A percentile compares a stretch with the other conserved stretches of the same genome.
Evolutionary conservation across 1,140 invertebrate species (phyloP).

Genomic region (Drosophila eugracilis): DNA sequence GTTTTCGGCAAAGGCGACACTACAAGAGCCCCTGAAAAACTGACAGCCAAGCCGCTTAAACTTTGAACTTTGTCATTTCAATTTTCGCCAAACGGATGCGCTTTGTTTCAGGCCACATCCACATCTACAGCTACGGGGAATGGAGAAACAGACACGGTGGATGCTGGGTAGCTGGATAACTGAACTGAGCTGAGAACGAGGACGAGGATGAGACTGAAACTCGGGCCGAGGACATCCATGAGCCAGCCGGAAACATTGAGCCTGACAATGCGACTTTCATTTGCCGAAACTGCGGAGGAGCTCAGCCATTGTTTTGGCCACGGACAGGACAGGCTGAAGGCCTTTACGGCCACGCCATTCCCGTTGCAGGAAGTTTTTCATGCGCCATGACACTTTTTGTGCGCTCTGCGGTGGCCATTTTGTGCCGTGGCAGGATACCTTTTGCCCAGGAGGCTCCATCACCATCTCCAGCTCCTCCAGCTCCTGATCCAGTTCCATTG

Average conservation of each 20-base stretch:
- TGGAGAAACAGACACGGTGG: constrained; percentile 9
- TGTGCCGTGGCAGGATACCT: constrained; percentile 67
- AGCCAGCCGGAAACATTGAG: constrained; percentile 75
- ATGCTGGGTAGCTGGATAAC: constrained; percentile 8
- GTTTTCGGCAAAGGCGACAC: constrained; percentile 11
- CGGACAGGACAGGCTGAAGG: constrained; percentile 28
- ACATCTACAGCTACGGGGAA: constrained; percentile 17
- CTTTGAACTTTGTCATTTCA: constrained; percentile 85
- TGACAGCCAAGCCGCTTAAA: constrained; percentile 84
- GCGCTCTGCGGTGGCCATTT: constrained; percentile 73
- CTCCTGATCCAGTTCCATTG: constrained; percentile 44
- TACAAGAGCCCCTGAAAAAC: constrained; percentile 58
- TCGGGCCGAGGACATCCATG: constrained; percentile 44
- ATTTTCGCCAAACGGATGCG: constrained; percentile 84
- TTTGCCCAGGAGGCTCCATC: constrained; percentile 43
- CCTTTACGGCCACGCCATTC: constrained; percentile 38
- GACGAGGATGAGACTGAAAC: constrained; percentile 18
- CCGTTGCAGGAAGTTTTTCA: constrained; percentile 77
- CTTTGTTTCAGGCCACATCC: constrained; percentile 69
- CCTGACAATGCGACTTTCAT: constrained; percentile 81
- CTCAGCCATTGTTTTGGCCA: constrained; percentile 75
- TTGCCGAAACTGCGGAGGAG: constrained; percentile 72
- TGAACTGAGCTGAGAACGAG: constrained; percentile 10
- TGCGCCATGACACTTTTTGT: constrained; percentile 83
- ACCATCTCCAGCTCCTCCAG: constrained; percentile 3